Conservation (phyloP, 2,888 invertebrate genomes). For the Phortica magna region DNA sequence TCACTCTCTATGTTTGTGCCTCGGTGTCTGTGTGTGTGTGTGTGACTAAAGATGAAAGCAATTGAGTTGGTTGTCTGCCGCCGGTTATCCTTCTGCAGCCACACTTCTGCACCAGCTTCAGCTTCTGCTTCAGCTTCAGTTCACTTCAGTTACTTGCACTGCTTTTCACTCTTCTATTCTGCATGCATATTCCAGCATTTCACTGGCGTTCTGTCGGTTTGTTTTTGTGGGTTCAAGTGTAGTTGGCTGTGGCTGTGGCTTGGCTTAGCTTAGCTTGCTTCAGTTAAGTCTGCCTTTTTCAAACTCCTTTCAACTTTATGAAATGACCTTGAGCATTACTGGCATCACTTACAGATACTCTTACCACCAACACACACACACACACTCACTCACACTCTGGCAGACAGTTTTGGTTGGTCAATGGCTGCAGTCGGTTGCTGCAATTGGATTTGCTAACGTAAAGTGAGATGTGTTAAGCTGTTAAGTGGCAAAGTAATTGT, state of each 20-base stretch:
- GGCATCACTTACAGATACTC: conserved; percentile 46
- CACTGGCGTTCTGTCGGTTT: conserved; percentile 14
- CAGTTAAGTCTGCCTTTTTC: conserved; percentile 11
- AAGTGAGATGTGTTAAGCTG: conserved; percentile 71
- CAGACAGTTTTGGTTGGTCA: conserved; percentile 39
- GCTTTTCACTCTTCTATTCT: neutral
- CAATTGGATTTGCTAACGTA: conserved; percentile 7
- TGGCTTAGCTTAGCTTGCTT: neutral
- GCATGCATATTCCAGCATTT: neutral
- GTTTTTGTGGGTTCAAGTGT: conserved; percentile 33
- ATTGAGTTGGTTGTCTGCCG: conserved; percentile 57
- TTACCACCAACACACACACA: conserved; percentile 1
- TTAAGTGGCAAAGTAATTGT: conserved; percentile 76
- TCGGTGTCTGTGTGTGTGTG: conserved; percentile 54
- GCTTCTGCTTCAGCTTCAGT: conserved; percentile 38
- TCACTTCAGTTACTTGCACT: neutral
- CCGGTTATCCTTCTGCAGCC: neutral
- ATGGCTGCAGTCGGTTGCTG: conserved; percentile 36
- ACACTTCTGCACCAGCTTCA: conserved; percentile 9
- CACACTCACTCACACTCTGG: neutral
- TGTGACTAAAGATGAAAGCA: conserved; percentile 71
- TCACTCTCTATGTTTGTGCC: neutral
- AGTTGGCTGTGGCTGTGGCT: conserved; percentile 38
- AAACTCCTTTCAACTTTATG: conserved; percentile 59
- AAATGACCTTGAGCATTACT: conserved; percentile 67